Base-by-base conservation (phyloP, 2,888 invertebrate species). In the Oligia latruncula region DNA sequence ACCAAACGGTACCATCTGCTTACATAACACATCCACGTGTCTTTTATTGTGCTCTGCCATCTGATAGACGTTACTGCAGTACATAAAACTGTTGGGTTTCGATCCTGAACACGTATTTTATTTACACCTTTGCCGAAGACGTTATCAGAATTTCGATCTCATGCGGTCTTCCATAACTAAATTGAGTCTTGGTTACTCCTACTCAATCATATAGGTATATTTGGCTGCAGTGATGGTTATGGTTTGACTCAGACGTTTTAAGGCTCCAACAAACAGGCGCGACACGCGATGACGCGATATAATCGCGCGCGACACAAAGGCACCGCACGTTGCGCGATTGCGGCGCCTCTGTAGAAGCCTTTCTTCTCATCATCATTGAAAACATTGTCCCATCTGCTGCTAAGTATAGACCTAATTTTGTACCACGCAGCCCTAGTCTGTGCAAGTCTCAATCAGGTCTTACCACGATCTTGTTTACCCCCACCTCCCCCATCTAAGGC, bases 1-100 rank as follows among this genome's bases (percentile, higher is more conserved):
- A 89, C 89, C 88, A 88, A 88, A 89, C 88, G 80, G 89, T 89
- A 88, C 89, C 89, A 89, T 87, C 84, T 88, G 83, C 55, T 89
- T 89, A 87, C 70, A 78, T 87, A 86, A 89, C 75, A 78, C 20
- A 80, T 80, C 74, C 65, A 85, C 79, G 83, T 87, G 82, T 82
- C 81, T 77, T 83, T 83, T 82, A 86, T 82, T 86, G 73, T 74
- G 65, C 43, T 82, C 71, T 68, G 15, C 79, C 67, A 86, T 83
- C 86, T 71, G 81, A 83, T 87, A 84, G 70, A 77, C 62, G 29
- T 55, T 20, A 70, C 49, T 75, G 66, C 72, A 73, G 70, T 77
- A 70, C 40, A 80, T 80, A 74, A 80, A 80, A 77, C 76, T 67
- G 52, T 52, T 65, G 15, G 46, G 17, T 55, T 75, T n/a, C 4